Evolutionary conservation across 2,113 vertebrate genomes (phyloP).

Genomic region (Caracal caracal): DNA sequence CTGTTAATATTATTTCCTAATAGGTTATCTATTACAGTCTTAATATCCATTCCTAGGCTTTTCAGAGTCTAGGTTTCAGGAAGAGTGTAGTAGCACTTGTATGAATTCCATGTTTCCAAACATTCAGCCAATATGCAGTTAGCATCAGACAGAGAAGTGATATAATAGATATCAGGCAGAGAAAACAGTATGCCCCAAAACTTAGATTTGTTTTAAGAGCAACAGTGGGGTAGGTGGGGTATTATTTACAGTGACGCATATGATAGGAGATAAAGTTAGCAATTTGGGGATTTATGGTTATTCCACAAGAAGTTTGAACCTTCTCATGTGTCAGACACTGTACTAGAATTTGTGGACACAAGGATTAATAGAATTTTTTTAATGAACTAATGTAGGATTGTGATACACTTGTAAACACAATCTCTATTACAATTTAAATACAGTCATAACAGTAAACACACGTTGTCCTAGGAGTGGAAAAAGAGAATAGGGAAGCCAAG

Average conservation of each 20-base stretch:
- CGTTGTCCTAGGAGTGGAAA: not conserved
- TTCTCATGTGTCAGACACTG: not conserved
- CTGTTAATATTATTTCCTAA: not conserved
- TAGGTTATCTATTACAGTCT: not conserved
- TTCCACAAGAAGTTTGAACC: not conserved
- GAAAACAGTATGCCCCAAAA: not conserved
- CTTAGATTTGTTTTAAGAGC: not conserved
- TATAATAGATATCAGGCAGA: not conserved
- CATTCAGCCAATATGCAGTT: not conserved
- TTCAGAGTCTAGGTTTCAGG: not conserved
- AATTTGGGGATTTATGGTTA: not conserved
- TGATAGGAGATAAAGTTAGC: not conserved
- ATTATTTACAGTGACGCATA: not conserved
- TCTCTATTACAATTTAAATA: not conserved
- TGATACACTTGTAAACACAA: not conserved
- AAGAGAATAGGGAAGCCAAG: not conserved
- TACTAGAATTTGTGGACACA: not conserved
- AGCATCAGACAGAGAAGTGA: not conserved
- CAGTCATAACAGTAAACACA: not conserved
- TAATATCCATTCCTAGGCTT: not conserved
- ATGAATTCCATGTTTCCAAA: not conserved
- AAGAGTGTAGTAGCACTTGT: not conserved
- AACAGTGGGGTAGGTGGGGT: not conserved
- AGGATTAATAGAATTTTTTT: not conserved
- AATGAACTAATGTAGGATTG: not conserved